A percentile compares a stretch with the other conserved stretches of the same genome.
Conservation (phyloP, 2,797 vertebrate genomes). For the Limosa lapponica region DNA sequence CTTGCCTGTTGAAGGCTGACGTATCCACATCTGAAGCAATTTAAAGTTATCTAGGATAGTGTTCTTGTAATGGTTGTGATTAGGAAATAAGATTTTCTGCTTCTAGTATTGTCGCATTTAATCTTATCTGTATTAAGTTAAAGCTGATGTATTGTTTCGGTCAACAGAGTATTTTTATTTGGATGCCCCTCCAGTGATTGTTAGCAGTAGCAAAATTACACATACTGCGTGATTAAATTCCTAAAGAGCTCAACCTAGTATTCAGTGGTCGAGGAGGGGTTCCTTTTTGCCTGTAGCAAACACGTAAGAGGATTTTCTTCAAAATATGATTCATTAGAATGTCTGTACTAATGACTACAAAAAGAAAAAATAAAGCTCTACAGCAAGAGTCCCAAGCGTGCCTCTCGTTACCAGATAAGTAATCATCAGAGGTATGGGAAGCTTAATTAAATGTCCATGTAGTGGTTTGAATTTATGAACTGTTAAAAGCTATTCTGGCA, state of each 20-base stretch:
- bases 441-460: conserved; percentile 44
- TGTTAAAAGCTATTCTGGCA: conserved; percentile 36
- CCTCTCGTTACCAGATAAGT: conserved; percentile 52
- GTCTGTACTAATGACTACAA: conserved; percentile 19
- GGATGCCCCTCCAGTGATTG: neutral
- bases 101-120: neutral
- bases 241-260: conserved; percentile 6
- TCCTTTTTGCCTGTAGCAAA: conserved; percentile 39
- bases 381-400: neutral
- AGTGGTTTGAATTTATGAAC: conserved; percentile 25
- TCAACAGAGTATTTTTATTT: neutral
- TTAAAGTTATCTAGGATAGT: neutral
- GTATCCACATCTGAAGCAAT: neutral
- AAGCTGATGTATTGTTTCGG: neutral
- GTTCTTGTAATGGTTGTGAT: neutral
- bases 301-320: conserved; percentile 37
- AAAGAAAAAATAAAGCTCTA: conserved; percentile 11
- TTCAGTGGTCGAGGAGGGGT: neutral
- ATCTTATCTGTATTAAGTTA: neutral
- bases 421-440: conserved; percentile 40
- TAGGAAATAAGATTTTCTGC: neutral
- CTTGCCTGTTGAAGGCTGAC: neutral
- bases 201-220: neutral
- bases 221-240: neutral
- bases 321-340: conserved; percentile 42